These are phyloP conservation scores for Megalops cyprinoides DNA, from an alignment of 2,797 vertebrate genomes.

Conservation along the genomic window DNA sequence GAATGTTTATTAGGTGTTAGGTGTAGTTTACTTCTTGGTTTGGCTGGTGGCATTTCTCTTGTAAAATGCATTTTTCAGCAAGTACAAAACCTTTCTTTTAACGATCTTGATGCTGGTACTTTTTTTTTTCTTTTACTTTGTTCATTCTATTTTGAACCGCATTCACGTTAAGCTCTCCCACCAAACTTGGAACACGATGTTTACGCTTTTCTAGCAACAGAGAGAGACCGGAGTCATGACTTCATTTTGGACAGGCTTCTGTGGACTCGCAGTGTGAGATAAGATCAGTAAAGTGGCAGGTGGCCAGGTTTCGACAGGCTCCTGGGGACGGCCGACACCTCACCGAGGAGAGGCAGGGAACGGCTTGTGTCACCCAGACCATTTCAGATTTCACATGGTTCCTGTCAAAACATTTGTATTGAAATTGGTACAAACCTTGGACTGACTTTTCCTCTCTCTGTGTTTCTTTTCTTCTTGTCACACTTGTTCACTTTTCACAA, in stretches of 20 bases:
- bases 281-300: background rate
- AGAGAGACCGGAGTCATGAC: constrained; percentile 22
- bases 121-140: too few relatives aligned
- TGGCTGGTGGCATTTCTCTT: background rate
- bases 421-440: constrained; percentile 43
- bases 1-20: background rate
- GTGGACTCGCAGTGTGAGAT: constrained; percentile 2
- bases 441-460: constrained; percentile 34
- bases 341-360: background rate
- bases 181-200: background rate
- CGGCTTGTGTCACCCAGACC: constrained; percentile 43
- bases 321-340: background rate
- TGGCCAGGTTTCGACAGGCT: background rate
- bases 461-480: constrained; percentile 32
- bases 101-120: too few relatives aligned
- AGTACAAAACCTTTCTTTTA: background rate
- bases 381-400: constrained; percentile 50
- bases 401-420: constrained; percentile 55
- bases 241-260: constrained; percentile 1
- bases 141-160: background rate
- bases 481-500: constrained; percentile 52
- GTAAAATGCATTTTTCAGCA: constrained; percentile 6
- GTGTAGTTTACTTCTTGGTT: background rate
- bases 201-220: too few relatives aligned
- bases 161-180: constrained; percentile 40